Evolutionary conservation across 2,888 invertebrate genomes (phyloP).

Genomic region (Phyto melanocephala): DNA sequence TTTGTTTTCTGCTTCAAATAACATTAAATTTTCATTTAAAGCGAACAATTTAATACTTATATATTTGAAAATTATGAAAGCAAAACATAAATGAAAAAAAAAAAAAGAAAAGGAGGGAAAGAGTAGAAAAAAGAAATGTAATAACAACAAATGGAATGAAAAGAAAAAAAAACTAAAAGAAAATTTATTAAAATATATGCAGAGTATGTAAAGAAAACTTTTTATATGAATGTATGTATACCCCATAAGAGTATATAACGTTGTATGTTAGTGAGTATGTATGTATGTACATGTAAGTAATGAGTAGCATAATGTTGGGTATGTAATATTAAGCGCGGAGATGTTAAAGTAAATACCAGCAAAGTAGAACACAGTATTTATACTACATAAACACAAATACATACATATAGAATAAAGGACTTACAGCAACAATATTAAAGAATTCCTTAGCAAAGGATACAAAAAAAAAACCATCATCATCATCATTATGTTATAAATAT

Average conservation of each 20-base stretch:
- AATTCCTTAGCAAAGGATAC: constrained; percentile 30
- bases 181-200: constrained; percentile 20
- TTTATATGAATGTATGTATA: not conserved
- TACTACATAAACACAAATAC: no score
- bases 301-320: not conserved
- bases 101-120: not conserved
- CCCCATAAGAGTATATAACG: not conserved
- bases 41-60: constrained; percentile 16
- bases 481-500: constrained; percentile 19
- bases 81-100: not conserved
- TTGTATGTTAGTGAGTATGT: not conserved
- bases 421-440: constrained; percentile 8
- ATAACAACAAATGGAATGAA: constrained; percentile 1
- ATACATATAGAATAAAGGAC: not conserved
- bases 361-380: constrained; percentile 49
- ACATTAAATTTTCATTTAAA: constrained; percentile 59
- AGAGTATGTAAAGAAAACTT: not conserved
- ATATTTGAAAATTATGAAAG: constrained; percentile 19
- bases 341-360: constrained; percentile 42
- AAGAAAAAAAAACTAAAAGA: not conserved
- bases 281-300: not conserved
- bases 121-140: not conserved
- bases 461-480: constrained; percentile 12
- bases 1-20: constrained; percentile 26
- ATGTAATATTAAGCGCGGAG: constrained; percentile 33